Conservation (phyloP, 2,113 vertebrate species). For the Mesoclemmys tuberculata region DNA sequence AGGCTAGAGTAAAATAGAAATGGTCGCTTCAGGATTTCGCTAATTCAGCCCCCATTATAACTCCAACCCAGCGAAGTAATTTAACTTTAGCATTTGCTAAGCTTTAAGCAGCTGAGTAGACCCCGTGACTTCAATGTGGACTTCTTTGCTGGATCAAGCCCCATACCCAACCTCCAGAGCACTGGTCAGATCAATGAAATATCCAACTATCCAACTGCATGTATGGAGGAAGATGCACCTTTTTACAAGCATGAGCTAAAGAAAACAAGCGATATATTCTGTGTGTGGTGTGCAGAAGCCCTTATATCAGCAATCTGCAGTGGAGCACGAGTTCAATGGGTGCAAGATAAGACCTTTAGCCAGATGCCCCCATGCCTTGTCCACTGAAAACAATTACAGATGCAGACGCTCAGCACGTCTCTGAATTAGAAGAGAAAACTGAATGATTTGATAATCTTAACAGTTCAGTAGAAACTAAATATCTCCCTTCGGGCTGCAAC, state of each 20-base stretch:
- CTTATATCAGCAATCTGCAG: not conserved
- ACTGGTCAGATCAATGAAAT: not conserved
- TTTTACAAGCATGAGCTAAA: not conserved
- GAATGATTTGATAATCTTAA: not conserved
- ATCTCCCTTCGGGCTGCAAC: not conserved
- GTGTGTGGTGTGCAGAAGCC: not conserved
- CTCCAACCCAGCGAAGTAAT: not conserved
- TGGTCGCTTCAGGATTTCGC: not conserved
- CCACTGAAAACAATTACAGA: not conserved
- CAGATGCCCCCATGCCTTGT: not conserved
- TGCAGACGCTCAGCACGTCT: not conserved
- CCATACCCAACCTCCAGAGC: not conserved
- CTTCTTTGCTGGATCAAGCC: fast-evolving
- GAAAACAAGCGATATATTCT: not conserved
- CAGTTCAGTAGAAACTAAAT: not conserved
- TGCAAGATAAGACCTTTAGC: not conserved
- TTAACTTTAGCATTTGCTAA: not conserved
- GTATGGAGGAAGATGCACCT: not conserved
- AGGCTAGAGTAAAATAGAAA: not conserved
- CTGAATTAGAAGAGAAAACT: not conserved
- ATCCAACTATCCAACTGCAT: not conserved
- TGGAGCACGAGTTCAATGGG: not conserved
- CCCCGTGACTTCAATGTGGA: not conserved
- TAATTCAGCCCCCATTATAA: not conserved
- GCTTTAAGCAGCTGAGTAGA: not conserved